Evolutionary conservation across 2,888 invertebrate genomes (phyloP).

Genomic region (Lobophora halterata): DNA sequence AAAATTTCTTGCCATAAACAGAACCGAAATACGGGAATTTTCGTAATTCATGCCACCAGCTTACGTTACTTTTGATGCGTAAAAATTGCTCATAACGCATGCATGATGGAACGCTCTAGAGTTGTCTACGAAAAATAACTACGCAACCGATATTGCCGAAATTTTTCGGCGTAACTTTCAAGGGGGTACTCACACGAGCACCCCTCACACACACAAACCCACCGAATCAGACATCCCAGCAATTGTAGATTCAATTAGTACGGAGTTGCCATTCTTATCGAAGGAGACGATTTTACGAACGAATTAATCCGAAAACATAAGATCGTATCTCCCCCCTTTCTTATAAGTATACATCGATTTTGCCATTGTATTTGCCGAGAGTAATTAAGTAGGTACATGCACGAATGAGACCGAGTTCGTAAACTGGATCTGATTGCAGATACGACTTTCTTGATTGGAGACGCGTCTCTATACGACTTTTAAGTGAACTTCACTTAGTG

Average conservation of each 20-base stretch:
- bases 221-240: slow-evolving; percentile 78
- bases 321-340: slow-evolving; percentile 71
- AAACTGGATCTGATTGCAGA: slow-evolving; percentile 29
- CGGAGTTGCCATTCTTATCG: slow-evolving; percentile 79
- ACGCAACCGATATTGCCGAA: slow-evolving; percentile 42
- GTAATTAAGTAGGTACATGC: slow-evolving; percentile 73
- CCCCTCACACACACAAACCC: slow-evolving; percentile 54
- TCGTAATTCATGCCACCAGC: slow-evolving; percentile 5
- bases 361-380: slow-evolving; percentile 68
- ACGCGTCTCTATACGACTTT: slow-evolving; percentile 17
- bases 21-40: slow-evolving; percentile 3
- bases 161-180: slow-evolving; percentile 41
- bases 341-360: slow-evolving; percentile 60
- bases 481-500: no score
- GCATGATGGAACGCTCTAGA: slow-evolving; percentile 28
- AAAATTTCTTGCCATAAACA: neutral
- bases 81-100: slow-evolving; percentile 22
- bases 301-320: slow-evolving; percentile 81
- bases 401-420: slow-evolving; percentile 33
- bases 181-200: slow-evolving; percentile 41
- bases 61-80: slow-evolving; percentile 13
- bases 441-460: slow-evolving; percentile 26
- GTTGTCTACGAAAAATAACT: slow-evolving; percentile 30
- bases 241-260: slow-evolving; percentile 81
- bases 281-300: slow-evolving; percentile 79